Evolutionary conservation across 2,113 vertebrate species (phyloP), one percentile per base, ranked within the genome.

Genomic region (Atrichornis clamosus): DNA sequence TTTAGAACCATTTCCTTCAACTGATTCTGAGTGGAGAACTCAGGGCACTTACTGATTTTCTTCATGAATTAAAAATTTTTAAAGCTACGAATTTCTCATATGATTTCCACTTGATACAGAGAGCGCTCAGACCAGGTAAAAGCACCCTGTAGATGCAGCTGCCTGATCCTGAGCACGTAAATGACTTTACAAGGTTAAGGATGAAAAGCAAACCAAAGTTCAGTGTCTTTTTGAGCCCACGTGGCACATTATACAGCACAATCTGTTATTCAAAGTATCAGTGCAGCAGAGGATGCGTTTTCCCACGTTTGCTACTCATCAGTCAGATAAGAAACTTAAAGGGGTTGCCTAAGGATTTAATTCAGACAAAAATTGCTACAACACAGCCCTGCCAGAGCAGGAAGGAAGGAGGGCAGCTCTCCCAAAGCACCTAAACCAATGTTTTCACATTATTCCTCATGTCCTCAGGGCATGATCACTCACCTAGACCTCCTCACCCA

Each of bases 121-220:
- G 44, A 67, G 39, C 0, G 4, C 68, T 87, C 49, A 47, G 58
- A 50, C 21, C 26, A 70, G 23, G 18, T 32, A 50, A 47, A 68
- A 49, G 6, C 6, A 42, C 33, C 53, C 9, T n/a, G 30, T 30
- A 24, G 30, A 65, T 47, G 23, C 6, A 84, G 39, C 18, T 74
- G 44, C 26, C 32, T 62, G 22, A 56, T 41, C 15, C 52, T 28
- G 44, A 28, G 30, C 27, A 74, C 2, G 1, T 50, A 46, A 68
- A 14, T 5, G 4, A 55, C 16, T 39, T 16, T 28, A 37, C 1
- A 1, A n/a, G 7, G 2, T 13, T 19, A 23, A 27, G 10, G 2
- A 41, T 5, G 47, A 75, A 49, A 62, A 21, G 1, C 22, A 46
- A 62, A 50, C 15, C 46, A 46, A 62, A 49, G n/a, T 42, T 15